Evolutionary conservation across 2,113 vertebrate species (phyloP).

Genomic region (Rhinoderma darwinii): DNA sequence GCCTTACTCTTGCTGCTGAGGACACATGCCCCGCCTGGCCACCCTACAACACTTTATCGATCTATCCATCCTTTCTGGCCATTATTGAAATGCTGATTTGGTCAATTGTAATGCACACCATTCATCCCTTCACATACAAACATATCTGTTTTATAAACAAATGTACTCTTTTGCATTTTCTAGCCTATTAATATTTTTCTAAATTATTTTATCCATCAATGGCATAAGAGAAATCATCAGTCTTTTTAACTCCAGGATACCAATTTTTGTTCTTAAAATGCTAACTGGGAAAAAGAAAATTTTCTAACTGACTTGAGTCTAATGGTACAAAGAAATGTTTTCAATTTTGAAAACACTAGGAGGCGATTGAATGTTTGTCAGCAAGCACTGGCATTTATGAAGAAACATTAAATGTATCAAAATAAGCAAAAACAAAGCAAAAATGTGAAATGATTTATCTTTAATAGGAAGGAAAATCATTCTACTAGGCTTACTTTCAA

Average conservation of each 20-base stretch:
- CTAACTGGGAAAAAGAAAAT: conserved; percentile 38
- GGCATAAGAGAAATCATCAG: conserved; percentile 42
- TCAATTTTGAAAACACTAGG: conserved; percentile 45
- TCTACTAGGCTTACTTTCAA: conserved; percentile 33
- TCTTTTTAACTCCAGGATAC: conserved; percentile 44
- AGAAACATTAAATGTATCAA: conserved; percentile 49
- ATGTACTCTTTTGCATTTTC: conserved; percentile 23
- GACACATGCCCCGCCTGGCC: too few species aligned
- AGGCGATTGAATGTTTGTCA: conserved; percentile 34
- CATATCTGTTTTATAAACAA: neutral
- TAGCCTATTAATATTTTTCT: conserved; percentile 7
- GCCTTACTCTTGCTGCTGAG: too few species aligned
- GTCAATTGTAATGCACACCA: neutral
- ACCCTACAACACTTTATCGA: too few species aligned
- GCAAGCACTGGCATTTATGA: conserved; percentile 12
- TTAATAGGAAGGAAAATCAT: conserved; percentile 38
- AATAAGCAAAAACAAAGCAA: conserved; percentile 41
- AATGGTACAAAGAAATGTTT: conserved; percentile 50
- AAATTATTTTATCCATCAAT: conserved; percentile 28
- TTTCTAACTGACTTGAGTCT: conserved; percentile 43
- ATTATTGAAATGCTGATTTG: neutral
- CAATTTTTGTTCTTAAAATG: conserved; percentile 39
- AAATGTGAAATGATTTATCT: conserved; percentile 49
- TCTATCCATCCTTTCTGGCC: too few species aligned
- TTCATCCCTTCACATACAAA: neutral